These are phyloP conservation scores for Chascanopsetta lugubris DNA, from an alignment of 2,113 vertebrate species.

Conservation along the genomic window DNA sequence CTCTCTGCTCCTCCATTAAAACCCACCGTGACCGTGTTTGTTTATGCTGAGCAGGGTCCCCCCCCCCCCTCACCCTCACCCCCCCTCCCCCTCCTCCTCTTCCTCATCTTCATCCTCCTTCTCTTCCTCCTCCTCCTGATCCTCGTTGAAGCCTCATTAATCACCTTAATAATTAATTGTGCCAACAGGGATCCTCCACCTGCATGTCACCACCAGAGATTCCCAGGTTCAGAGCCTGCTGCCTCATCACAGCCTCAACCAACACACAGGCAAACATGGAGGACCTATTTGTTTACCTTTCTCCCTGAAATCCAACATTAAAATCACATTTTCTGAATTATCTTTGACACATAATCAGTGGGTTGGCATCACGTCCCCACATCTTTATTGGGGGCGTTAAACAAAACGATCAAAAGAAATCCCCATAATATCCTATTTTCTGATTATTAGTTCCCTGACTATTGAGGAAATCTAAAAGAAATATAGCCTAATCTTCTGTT, in stretches of 20 bases:
- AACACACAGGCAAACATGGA: not conserved
- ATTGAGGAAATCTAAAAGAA: no score
- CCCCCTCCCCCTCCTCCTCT: not conserved
- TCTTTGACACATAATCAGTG: no score
- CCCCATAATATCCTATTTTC: no score
- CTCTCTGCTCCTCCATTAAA: constrained; percentile 11
- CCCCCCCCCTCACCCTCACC: not conserved
- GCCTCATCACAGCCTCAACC: not conserved
- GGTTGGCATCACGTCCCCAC: no score
- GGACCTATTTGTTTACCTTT: not conserved
- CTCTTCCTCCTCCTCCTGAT: not conserved
- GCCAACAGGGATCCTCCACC: constrained; percentile 4
- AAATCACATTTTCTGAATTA: no score
- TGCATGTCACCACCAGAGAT: constrained; percentile 28
- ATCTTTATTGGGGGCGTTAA: no score
- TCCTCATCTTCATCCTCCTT: not conserved
- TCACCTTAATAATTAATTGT: constrained; percentile 37
- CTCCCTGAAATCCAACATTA: no score
- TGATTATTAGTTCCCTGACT: no score
- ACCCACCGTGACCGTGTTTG: constrained; percentile 20
- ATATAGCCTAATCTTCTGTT: no score
- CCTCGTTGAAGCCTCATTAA: no score
- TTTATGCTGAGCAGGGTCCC: constrained; percentile 11
- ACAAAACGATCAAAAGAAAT: no score
- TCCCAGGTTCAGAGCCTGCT: constrained; percentile 27